Conservation (phyloP, 2,113 vertebrate genomes). For the Cheirogaleus medius region DNA sequence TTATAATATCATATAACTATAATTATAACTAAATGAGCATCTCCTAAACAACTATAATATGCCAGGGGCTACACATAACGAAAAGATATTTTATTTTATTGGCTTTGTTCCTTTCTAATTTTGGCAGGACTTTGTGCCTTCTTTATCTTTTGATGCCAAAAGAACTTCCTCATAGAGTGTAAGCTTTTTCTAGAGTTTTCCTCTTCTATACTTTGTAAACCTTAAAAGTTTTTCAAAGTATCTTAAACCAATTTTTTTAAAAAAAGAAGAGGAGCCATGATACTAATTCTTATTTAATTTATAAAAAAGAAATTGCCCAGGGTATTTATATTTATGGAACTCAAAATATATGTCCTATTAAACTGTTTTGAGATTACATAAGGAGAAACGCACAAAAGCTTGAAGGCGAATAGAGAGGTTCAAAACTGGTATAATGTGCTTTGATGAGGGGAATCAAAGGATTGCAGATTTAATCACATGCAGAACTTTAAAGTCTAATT, state of each 20-base stretch:
- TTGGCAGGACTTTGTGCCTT: neutral
- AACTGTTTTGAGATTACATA: constrained; percentile 8
- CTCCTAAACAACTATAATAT: constrained; percentile 64
- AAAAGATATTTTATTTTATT: constrained; percentile 59
- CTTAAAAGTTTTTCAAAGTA: neutral
- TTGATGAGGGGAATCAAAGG: constrained; percentile 56
- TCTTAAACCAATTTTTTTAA: neutral
- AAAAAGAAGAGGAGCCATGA: neutral
- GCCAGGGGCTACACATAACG: constrained; percentile 32
- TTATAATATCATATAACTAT: constrained; percentile 71
- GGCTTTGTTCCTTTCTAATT: constrained; percentile 53
- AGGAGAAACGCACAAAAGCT: constrained; percentile 1
- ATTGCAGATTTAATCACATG: constrained; percentile 59
- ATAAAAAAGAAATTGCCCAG: neutral
- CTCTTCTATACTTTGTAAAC: neutral
- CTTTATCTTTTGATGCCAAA: constrained; percentile 32
- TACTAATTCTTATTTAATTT: constrained; percentile 49
- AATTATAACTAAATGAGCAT: constrained; percentile 75
- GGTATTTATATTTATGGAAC: constrained; percentile 52
- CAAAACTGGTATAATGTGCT: constrained; percentile 15
- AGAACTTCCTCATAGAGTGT: neutral
- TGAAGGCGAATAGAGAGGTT: constrained; percentile 28
- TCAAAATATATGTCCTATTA: constrained; percentile 49
- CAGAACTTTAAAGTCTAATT: constrained; percentile 61
- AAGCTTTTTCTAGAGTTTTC: neutral